These are phyloP conservation scores for Pseudoatta argentina DNA, from an alignment of 1,140 invertebrate species.

Conservation along the genomic window DNA sequence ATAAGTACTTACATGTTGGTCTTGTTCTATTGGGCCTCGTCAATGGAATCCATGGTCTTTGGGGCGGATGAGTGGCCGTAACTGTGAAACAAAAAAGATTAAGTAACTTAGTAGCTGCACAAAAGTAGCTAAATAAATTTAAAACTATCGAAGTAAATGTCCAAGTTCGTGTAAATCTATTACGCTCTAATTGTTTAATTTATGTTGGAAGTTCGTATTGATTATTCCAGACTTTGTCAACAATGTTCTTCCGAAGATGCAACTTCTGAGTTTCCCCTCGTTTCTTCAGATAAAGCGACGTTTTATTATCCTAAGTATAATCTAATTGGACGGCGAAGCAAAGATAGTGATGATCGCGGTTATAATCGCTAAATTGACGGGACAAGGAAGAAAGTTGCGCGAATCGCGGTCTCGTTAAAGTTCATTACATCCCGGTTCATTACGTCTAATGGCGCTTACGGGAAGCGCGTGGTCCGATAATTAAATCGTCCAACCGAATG, in stretches of 20 bases:
- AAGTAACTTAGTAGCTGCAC: neutral
- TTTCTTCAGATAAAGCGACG: neutral
- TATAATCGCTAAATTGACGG: constrained; percentile 65
- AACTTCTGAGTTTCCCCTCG: neutral
- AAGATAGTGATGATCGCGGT: constrained; percentile 49
- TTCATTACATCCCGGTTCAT: constrained; percentile 71
- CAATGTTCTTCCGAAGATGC: neutral
- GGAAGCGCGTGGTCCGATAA: constrained; percentile 48
- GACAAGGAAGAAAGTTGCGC: constrained; percentile 26
- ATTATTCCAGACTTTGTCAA: neutral
- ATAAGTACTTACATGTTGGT: constrained; percentile 93
- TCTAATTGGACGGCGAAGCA: constrained; percentile 48
- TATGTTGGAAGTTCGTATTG: neutral
- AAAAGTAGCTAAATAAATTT: neutral
- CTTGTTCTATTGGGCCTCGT: constrained; percentile 94
- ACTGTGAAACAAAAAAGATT: constrained; percentile 90
- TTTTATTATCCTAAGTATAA: neutral
- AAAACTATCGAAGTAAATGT: neutral
- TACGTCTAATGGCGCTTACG: constrained; percentile 64
- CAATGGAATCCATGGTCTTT: constrained; percentile 97
- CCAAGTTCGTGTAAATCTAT: neutral
- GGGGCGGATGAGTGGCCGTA: constrained; percentile 94
- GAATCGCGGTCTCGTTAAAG: constrained; percentile 65
- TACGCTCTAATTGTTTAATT: neutral
- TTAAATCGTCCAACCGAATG: constrained; percentile 65